Evolutionary conservation across 2,888 invertebrate species (phyloP).

Genomic region (Selenia dentaria): DNA sequence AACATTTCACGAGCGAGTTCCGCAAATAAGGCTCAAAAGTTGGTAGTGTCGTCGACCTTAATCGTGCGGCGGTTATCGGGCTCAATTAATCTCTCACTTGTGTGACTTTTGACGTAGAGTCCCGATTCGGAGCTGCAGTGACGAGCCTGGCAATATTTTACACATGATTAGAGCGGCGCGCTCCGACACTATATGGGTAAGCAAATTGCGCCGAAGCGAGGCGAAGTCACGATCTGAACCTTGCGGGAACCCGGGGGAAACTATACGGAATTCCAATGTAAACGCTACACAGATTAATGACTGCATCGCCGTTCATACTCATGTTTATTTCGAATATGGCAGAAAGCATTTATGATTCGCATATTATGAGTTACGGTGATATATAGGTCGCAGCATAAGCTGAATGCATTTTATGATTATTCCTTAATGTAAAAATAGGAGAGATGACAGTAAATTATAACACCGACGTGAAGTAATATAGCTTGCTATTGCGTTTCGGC

Average conservation of each 20-base stretch:
- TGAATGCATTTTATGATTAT: too few relatives aligned
- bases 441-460: too few relatives aligned
- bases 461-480: too few relatives aligned
- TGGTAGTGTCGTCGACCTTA: conserved; percentile 45
- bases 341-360: conserved; percentile 25
- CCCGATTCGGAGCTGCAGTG: conserved; percentile 70
- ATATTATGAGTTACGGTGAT: neutral
- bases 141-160: conserved; percentile 79
- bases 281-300: conserved; percentile 79
- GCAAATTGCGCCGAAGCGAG: conserved; percentile 82
- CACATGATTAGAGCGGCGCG: conserved; percentile 77
- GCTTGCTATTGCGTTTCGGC: too few relatives aligned
- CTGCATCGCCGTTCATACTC: conserved; percentile 59
- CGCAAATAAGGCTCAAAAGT: conserved; percentile 22
- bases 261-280: conserved; percentile 80
- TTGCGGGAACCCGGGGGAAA: conserved; percentile 78
- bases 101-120: conserved; percentile 72
- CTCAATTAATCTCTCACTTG: conserved; percentile 71
- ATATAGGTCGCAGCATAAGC: neutral
- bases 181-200: conserved; percentile 78
- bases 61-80: conserved; percentile 65
- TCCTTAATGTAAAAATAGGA: too few relatives aligned
- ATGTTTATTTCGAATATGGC: conserved; percentile 21
- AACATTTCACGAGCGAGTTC: conserved; percentile 18
- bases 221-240: conserved; percentile 82